A percentile compares a stretch with the other conserved stretches of the same genome.
These are phyloP conservation scores for Phenganax subtilis DNA, from an alignment of 92 coral and sea anemone species.

Conservation along the genomic window DNA sequence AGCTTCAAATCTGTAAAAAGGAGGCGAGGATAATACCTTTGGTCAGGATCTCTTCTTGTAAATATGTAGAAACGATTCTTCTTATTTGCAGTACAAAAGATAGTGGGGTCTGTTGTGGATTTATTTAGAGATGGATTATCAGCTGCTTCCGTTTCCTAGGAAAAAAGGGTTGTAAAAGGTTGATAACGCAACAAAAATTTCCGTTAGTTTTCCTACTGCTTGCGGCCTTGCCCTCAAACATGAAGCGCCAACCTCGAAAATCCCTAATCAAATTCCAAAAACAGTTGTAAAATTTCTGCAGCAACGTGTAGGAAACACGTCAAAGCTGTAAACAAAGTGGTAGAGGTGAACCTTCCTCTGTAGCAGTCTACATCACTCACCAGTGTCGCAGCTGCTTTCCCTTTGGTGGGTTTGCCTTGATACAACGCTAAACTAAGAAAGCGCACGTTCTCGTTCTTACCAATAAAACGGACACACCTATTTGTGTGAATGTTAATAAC, in stretches of 20 bases:
- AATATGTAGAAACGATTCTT: conserved; percentile 90
- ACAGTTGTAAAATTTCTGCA: no score
- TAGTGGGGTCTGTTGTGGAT: conserved; percentile 70
- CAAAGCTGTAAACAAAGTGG: no score
- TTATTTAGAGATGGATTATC: conserved; percentile 82
- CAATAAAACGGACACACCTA: conserved; percentile 83
- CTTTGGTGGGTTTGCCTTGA: conserved; percentile 77
- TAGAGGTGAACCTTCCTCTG: no score
- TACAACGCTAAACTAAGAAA: conserved; percentile 77
- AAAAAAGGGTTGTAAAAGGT: background rate
- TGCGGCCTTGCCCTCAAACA: no score
- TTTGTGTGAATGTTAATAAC: conserved; percentile 93
- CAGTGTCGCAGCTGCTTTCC: conserved; percentile 75
- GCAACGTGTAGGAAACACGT: no score
- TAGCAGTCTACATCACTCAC: conserved; percentile 44
- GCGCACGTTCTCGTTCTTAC: conserved; percentile 96
- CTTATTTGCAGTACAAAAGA: conserved; percentile 87
- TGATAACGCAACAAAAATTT: background rate
- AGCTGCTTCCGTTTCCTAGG: conserved; percentile 92
- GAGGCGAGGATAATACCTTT: conserved; percentile 49
- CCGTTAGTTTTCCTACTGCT: background rate
- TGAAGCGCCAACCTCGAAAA: no score
- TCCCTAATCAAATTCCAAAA: no score
- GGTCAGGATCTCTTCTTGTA: conserved; percentile 85
- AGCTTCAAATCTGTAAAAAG: background rate